Evolutionary conservation across 2,888 invertebrate species (phyloP).

Genomic region (Molorchus minor): DNA sequence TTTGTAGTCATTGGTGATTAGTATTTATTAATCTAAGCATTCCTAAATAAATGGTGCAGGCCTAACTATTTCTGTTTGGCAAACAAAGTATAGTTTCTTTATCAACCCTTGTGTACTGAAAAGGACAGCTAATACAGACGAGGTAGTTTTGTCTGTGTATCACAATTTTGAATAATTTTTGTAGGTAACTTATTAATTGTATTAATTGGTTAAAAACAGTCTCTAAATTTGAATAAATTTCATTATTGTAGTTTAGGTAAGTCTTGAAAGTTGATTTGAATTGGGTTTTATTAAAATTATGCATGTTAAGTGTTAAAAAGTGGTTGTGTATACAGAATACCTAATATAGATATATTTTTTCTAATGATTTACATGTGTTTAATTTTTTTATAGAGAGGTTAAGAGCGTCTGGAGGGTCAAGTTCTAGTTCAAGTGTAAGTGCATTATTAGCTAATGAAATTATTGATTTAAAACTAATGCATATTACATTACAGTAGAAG

Average conservation of each 20-base stretch:
- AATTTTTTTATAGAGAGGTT: conserved; percentile 66
- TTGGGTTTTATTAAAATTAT: conserved; percentile 1
- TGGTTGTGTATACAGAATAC: conserved; percentile 32
- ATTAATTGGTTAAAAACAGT: no score
- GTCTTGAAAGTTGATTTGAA: neutral
- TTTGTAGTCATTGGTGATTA: no score
- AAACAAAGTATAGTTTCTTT: no score
- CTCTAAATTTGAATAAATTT: neutral
- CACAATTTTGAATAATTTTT: neutral
- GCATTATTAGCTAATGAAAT: no score
- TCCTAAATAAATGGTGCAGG: no score
- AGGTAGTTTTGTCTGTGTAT: no score
- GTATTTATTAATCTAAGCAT: no score
- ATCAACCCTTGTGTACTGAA: no score
- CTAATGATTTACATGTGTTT: conserved; percentile 9
- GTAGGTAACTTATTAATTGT: neutral
- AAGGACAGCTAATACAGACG: no score
- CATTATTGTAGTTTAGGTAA: conserved; percentile 10
- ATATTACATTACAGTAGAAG: conserved; percentile 63
- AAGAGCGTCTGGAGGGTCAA: conserved; percentile 67
- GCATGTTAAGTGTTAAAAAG: conserved; percentile 53
- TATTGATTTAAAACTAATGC: conserved; percentile 13
- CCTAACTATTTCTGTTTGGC: no score
- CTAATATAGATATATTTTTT: neutral
- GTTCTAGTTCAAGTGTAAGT: conserved; percentile 64